Evolutionary conservation across 2,113 vertebrate genomes (phyloP), one percentile per base, ranked within the genome.

Genomic region (Brachypodius melanocephalos): DNA sequence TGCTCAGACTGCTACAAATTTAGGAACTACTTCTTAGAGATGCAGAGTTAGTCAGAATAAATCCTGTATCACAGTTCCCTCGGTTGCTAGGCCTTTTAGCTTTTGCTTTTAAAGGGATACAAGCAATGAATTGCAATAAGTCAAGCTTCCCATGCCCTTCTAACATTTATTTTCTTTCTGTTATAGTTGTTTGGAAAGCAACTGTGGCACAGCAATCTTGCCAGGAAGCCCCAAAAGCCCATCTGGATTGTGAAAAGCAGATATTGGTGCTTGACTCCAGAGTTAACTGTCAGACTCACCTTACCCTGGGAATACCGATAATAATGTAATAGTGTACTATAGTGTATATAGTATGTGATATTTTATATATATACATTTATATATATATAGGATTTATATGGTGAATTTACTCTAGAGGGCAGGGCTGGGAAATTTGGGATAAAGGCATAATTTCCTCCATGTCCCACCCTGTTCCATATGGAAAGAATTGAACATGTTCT

Each of bases 41-140:
- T 89, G 85, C 82, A 91, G 89, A 96, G 87, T 93, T 95, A 84
- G 84, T 86, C 83, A 84, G 79, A 91, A 83, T 67, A 94, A 95
- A 94, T 86, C 79, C 63, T 80, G 67, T 58, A 69, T 48, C 82
- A 31, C 68, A 61, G 72, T 14, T 74, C 71, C 26, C 63, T 62
- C 55, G 10, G 63, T 28, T 19, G 13, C 46, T 8, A 67, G 82
- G 29, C 25, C 59, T 92, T 93, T 88, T 40, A 90, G 51, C 63
- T 93, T 82, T 55, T 34, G 75, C 55, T 96, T 93, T 76, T 52
- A 85, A 76, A 73, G 38, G 34, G 20, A 63, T 48, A 28, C 38
- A 38, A 52, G 46, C 46, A 76, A 66, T 38, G 63, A 83, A 54
- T 4, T 62, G 55, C 72, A 74, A 0, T 17, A 46, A 92, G 21